Evolutionary conservation across 2,113 vertebrate species (phyloP).

Genomic region (Cricetomys ansorgei): DNA sequence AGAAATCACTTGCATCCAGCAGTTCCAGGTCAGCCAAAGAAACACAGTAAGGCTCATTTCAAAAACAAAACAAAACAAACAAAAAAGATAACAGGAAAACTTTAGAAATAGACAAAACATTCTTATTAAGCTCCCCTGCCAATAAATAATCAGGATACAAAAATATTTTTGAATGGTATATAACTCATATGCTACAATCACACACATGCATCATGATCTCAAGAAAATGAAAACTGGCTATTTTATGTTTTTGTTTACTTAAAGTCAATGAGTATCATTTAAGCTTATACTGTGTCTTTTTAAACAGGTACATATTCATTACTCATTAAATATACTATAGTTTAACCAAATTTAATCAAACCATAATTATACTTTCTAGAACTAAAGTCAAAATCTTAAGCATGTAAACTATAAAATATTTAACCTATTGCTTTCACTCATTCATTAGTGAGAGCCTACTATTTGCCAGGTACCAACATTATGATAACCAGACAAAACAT

Average conservation of each 20-base stretch:
- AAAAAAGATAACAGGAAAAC: neutral
- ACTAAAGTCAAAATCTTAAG: neutral
- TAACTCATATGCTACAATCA: neutral
- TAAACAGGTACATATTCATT: neutral
- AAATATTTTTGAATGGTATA: neutral
- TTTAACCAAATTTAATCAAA: constrained; percentile 11
- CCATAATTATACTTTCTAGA: neutral
- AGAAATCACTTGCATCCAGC: neutral
- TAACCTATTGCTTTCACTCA: neutral
- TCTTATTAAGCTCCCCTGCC: neutral
- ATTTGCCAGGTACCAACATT: neutral
- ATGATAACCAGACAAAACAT: neutral
- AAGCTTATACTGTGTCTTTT: neutral
- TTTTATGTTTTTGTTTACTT: constrained; percentile 7
- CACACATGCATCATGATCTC: neutral
- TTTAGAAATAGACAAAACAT: neutral
- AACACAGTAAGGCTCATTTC: neutral
- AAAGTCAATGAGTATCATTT: neutral
- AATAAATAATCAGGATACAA: neutral
- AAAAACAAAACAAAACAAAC: neutral
- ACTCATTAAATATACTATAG: neutral
- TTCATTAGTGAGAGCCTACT: neutral
- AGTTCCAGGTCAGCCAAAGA: neutral
- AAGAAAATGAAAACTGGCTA: neutral
- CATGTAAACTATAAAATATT: neutral